These are phyloP conservation scores for Chouioia cunea DNA, from an alignment of 2,888 invertebrate species.

Conservation along the genomic window DNA sequence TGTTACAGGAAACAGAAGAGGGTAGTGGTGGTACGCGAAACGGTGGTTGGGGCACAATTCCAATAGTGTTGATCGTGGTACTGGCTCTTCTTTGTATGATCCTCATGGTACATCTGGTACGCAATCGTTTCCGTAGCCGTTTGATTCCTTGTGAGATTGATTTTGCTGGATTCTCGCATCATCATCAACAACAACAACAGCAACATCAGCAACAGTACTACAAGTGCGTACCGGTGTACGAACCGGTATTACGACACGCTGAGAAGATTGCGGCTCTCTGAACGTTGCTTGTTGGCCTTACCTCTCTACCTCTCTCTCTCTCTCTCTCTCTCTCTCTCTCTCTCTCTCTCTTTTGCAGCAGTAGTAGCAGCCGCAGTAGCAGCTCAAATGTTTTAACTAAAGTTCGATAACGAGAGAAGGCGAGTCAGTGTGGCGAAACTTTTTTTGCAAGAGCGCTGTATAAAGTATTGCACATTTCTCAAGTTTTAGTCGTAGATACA, in stretches of 20 bases:
- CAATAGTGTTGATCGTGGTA: constrained; percentile 60
- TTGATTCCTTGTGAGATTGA: constrained; percentile 58
- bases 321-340: not conserved
- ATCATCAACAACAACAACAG: too few species aligned
- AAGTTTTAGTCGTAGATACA: constrained; percentile 41
- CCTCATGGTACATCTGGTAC: constrained; percentile 60
- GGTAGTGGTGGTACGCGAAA: constrained; percentile 61
- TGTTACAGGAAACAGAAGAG: not conserved
- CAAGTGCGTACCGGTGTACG: constrained; percentile 64
- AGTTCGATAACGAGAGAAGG: constrained; percentile 40
- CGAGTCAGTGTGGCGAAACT: not conserved
- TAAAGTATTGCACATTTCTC: too few species aligned
- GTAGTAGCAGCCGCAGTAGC: not conserved
- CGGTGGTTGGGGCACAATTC: constrained; percentile 61
- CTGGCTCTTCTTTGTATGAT: constrained; percentile 58
- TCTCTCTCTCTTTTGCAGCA: too few species aligned
- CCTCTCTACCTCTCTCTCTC: not conserved
- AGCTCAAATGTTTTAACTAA: constrained; percentile 27
- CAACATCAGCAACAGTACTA: constrained; percentile 63
- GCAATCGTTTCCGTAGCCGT: constrained; percentile 60
- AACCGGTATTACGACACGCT: constrained; percentile 55
- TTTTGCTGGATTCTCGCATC: constrained; percentile 34
- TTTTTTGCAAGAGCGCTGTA: too few species aligned
- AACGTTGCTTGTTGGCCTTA: constrained; percentile 4
- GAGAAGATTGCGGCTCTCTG: constrained; percentile 59